Evolutionary conservation across 37 sponge, comb jelly and placozoan species (phyloP), one percentile per base, ranked within the genome.

Genomic region (Axinella damicornis): DNA sequence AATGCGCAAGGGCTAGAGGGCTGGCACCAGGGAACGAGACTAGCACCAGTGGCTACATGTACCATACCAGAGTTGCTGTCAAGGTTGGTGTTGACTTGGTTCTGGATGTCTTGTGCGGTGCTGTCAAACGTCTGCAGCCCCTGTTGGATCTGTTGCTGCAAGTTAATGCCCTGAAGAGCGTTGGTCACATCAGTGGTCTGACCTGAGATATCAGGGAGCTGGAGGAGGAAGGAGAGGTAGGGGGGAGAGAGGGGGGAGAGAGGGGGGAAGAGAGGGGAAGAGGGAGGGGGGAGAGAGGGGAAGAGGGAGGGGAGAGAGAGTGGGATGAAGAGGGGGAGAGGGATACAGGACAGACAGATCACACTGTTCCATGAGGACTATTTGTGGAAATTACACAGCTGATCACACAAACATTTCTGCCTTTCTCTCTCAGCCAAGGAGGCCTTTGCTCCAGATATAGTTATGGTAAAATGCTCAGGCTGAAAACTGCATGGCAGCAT

Each of bases 171-270:
- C 4, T 71, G 62, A 20, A 82, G 21, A 37, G 82, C 38, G 57
- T 71, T 31, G 21, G 54, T 60, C 6, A 71, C 82, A 16, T 39
- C 63, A 5, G 1, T 21, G 12, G 71, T 13, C 31, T 71, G 36
- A 25, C 12, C 9, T 0, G 61, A n/a, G 0, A 82, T 72, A 71
- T 82, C 73, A 60, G 82, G 82, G 0, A 82, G 61, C 82, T 82
- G 73, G 13, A 53, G 25, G 37, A 16, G 56, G n/a, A 5, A 36
- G 65, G 21, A 5, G 22, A 4, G 36, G 25, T 30, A 22, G 46
- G 16, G 40, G 36, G 38, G 21, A 54, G 25, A 6, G 25, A 18
- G 46, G 59, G 34, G 61, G 53, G 15, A 14, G n/a, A 72, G 24
- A 56, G 25, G 21, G 27, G 58, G 35, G 61, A 57, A 37, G 62